Conservation (phyloP, 37 sponge, comb jelly and placozoan genomes). For the Chondrilla cf. caribensis region DNA sequence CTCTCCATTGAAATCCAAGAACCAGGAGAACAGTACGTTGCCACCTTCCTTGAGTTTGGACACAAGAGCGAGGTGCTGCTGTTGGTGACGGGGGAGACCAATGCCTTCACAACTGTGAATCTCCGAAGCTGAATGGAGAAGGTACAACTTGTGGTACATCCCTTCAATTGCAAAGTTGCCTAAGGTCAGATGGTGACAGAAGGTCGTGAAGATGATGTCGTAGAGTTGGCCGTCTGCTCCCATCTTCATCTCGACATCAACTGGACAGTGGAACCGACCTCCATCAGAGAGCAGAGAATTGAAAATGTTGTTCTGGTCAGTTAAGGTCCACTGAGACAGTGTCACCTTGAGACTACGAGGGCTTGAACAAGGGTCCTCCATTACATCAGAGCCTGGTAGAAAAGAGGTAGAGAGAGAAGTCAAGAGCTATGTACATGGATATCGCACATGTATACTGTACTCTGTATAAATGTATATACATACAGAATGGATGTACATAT, state of each 20-base stretch:
- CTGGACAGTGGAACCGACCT: conserved; percentile 2
- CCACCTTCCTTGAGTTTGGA: background rate
- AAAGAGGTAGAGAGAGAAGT: background rate
- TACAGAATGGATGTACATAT: too few relatives aligned
- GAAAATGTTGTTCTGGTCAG: conserved; percentile 15
- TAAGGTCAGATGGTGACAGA: background rate
- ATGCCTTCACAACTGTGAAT: background rate
- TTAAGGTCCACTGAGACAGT: conserved; percentile 3
- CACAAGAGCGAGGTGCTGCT: background rate
- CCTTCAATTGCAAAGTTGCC: background rate
- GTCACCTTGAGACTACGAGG: background rate
- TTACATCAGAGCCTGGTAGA: background rate
- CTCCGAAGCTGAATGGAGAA: background rate
- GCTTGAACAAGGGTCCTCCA: background rate
- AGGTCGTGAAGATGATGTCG: background rate
- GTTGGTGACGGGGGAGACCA: too few relatives aligned
- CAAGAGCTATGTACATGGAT: too few relatives aligned
- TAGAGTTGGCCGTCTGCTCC: background rate
- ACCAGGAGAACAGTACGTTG: background rate
- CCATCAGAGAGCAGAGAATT: conserved; percentile 2
- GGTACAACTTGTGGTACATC: background rate
- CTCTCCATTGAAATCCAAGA: background rate
- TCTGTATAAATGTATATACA: too few relatives aligned
- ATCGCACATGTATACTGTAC: too few relatives aligned
- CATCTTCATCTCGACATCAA: background rate